Base-by-base conservation (phyloP, 37 sponge, comb jelly and placozoan species). In the Spongilla lacustris region DNA sequence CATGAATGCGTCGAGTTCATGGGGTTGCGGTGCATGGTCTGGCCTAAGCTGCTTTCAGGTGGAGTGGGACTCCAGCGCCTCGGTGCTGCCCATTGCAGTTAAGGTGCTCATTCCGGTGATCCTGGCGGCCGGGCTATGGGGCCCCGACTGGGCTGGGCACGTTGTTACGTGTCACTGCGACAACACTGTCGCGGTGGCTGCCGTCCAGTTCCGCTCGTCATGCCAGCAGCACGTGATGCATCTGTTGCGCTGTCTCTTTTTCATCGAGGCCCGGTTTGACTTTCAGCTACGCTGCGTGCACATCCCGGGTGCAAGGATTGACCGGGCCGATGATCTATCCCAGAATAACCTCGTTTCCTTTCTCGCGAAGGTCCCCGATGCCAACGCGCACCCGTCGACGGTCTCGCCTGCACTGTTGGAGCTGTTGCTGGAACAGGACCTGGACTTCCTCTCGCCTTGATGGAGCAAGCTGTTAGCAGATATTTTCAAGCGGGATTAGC, bases 51-150 rank as follows among this genome's bases (percentile, higher is more conserved):
- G 83, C 73, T 71, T 82, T 10, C 72, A 73, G 10, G 23, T 76
- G 19, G 9, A 32, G 10, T 76, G 36, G 76, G 73, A 32, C 31
- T 31, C 1, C 0, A n/a, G 36, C 25, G 9, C 31, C 19, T 2
- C 10, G 11, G 0, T 2, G 0, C n/a, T 74, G 24, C 26, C 46
- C 25, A 82, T 82, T 25, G 74, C 83, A 25, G 46, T 30, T 0
- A 76, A 85, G 46, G 85, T 77, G 85, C 77, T 85, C 11, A 6
- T 85, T 8, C 78, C 77, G 0, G 68, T 85, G 19, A 24, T 85
- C 4, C 17, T 85, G 36, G 85, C 77, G 23, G 23, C 35, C 17
- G 77, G 26, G 4, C 0, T 76, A 4, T 85, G 77, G 70, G 86
- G 86, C 5, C 46, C 30, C 3, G 2, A 34, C 4, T 86, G 79